phyloP scores from a whole-genome alignment of 2,888 invertebrate genomes.

The Stenodera caucasica region DNA sequence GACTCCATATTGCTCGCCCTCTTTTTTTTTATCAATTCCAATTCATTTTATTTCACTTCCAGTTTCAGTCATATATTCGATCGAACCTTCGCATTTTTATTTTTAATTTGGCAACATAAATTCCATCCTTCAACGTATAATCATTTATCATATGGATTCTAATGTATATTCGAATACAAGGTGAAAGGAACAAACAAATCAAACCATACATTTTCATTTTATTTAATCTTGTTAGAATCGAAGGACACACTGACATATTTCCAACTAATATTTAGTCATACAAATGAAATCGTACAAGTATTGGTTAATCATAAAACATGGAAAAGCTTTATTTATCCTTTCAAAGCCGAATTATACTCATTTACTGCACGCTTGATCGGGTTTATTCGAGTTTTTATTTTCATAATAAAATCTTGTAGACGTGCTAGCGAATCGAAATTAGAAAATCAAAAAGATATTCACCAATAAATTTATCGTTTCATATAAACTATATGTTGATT shows the following conservation, averaged over 20 bases:
- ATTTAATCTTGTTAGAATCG: background rate
- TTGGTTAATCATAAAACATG: background rate
- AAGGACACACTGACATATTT: background rate
- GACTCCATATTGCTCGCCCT: background rate
- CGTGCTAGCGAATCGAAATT: slow-evolving; percentile 7
- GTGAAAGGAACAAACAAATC: background rate
- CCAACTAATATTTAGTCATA: too few relatives aligned
- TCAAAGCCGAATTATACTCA: background rate
- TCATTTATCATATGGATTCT: background rate
- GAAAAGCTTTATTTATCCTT: background rate
- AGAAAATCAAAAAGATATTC: background rate
- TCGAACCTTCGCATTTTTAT: background rate
- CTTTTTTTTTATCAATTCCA: background rate
- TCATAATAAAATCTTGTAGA: background rate
- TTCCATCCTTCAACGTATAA: background rate
- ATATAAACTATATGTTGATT: too few relatives aligned
- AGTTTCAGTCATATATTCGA: background rate
- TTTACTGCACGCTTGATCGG: too few relatives aligned
- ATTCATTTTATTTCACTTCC: background rate
- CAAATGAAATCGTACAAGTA: background rate
- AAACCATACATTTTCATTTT: background rate
- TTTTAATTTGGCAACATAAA: background rate
- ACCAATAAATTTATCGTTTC: background rate
- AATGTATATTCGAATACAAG: background rate
- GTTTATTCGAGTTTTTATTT: background rate